Evolutionary conservation across 2,888 invertebrate genomes (phyloP), one percentile per base, ranked within the genome.

Genomic region (Eupithecia insigniata): DNA sequence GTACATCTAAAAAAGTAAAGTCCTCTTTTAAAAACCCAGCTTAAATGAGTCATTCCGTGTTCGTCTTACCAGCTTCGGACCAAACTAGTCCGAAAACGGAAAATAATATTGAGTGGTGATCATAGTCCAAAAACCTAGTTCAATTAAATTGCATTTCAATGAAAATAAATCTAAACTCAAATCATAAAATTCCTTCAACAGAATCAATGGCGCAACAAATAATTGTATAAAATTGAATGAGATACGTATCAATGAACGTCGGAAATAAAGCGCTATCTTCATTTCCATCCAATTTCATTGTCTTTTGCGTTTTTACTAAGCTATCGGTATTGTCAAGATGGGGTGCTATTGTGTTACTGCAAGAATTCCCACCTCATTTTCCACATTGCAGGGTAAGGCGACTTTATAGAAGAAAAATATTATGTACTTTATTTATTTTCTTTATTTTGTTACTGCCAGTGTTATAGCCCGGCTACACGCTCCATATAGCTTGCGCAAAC

Each of bases 301-400:
- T 90, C 87, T 88, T 84, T 82, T 85, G 85, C 84, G 85, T 90
- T 89, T 91, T 90, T 90, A 90, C 90, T 89, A 89, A 90, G 90
- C 89, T 90, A 91, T 92, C 91, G 85, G 84, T 83, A 87, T 88
- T 90, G 90, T 88, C 82, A 83, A 85, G 83, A 84, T 83, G 85
- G 75, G 84, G 80, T 80, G 80, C 89, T 81, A 89, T 92, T 92
- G 91, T 92, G 83, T 87, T 61, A 32, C 30, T 30, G n/a, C n/a
- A 85, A 26, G 55, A 55, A 55, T 55, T 55, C 26, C 26, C 14
- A 26, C 55, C 55, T 14, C 26, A 26, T 55, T 55, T 55, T 55
- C 55, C 55, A 55, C 51, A 51, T 51, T 51, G 22, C 22, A 51
- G 22, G n/a, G 26, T 5, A 51, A 22, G 26, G 26, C 14, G 55